phyloP scores from a whole-genome alignment of 2,888 invertebrate species.

The Actias luna region DNA sequence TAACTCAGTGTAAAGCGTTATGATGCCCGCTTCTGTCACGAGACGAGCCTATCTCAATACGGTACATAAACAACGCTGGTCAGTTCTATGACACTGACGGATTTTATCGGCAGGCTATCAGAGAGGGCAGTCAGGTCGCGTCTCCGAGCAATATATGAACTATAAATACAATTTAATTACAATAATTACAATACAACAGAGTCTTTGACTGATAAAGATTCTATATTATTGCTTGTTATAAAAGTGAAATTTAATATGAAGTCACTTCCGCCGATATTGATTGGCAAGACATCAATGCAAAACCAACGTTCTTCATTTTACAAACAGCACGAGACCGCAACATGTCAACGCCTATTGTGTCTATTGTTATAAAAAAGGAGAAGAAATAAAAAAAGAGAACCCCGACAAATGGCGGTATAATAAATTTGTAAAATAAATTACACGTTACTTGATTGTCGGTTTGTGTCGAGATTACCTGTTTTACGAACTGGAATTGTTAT shows the following conservation, averaged over 20 bases:
- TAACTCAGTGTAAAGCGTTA: conserved; percentile 27
- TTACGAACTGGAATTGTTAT: conserved; percentile 65
- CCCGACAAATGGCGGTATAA: conserved; percentile 70
- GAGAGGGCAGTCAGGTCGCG: conserved; percentile 55
- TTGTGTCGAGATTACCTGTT: conserved; percentile 75
- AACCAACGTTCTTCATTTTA: conserved; percentile 49
- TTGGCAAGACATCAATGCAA: conserved; percentile 43
- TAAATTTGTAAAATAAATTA: conserved; percentile 76
- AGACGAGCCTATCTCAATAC: conserved; percentile 9
- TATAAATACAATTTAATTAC: conserved; percentile 78
- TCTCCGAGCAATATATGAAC: conserved; percentile 55
- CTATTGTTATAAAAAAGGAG: conserved; percentile 54
- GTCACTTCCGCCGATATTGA: conserved; percentile 59
- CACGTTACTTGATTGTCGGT: conserved; percentile 69
- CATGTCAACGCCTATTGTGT: conserved; percentile 76
- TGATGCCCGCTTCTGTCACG: not conserved
- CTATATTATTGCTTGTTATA: conserved; percentile 43
- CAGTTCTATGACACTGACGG: conserved; percentile 72
- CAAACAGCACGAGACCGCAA: conserved; percentile 67
- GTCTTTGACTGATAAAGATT: conserved; percentile 76
- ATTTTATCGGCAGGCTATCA: conserved; percentile 57
- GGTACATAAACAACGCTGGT: conserved; percentile 58
- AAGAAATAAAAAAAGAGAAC: conserved; percentile 44
- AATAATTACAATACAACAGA: conserved; percentile 72
- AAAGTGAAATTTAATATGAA: conserved; percentile 66